These are phyloP conservation scores for Macropodus opercularis DNA, from an alignment of 2,797 vertebrate genomes.

Conservation along the genomic window DNA sequence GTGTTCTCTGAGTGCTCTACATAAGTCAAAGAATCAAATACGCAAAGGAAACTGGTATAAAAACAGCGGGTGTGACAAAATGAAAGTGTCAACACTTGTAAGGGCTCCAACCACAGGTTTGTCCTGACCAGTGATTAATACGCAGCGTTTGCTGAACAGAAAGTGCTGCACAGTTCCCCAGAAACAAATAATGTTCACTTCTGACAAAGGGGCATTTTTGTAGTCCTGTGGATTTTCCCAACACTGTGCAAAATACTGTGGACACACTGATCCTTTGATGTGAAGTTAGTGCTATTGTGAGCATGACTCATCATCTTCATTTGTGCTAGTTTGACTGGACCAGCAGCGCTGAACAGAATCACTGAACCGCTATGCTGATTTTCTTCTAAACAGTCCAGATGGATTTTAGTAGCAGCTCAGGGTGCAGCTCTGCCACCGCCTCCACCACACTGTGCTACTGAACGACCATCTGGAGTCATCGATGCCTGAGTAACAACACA, in stretches of 20 bases:
- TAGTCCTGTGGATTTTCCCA: neutral
- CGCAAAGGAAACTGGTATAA: no score
- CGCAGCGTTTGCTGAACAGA: constrained; percentile 35
- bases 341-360: constrained; percentile 33
- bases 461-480: constrained; percentile 66
- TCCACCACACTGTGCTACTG: constrained; percentile 35
- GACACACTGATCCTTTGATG: neutral
- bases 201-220: constrained; percentile 17
- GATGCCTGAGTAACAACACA: constrained; percentile 8
- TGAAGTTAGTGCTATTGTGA: neutral
- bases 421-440: constrained; percentile 37
- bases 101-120: no score
- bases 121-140: constrained; percentile 14
- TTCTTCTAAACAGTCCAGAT: constrained; percentile 55
- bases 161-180: constrained; percentile 19
- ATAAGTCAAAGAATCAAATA: no score
- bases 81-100: neutral
- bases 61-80: no score
- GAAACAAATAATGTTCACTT: constrained; percentile 5
- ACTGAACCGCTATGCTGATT: no score
- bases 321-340: constrained; percentile 28
- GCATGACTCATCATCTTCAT: constrained; percentile 20
- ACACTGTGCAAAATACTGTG: neutral
- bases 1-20: no score
- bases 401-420: constrained; percentile 50